Evolutionary conservation across 37 sponge, comb jelly and placozoan genomes (phyloP), one percentile per base, ranked within the genome.

Genomic region (Crambe crambe): DNA sequence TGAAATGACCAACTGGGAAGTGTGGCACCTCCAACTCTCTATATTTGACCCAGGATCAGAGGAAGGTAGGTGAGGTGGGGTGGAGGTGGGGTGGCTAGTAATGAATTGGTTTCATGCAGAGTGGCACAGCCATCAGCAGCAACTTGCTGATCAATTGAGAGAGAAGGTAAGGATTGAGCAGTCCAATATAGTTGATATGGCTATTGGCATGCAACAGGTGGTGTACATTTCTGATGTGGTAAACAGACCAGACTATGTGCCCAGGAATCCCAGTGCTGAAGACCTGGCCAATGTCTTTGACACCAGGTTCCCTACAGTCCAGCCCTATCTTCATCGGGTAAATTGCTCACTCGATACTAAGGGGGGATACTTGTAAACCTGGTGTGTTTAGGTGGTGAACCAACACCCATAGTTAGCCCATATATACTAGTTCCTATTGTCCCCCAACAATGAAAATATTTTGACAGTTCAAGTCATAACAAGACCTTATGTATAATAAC

Each of bases 251-350:
- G 94, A 93, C 42, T 93, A 97, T 61, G n/a, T 91, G 5, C 97
- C 97, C 29, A 78, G 88, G 43, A 89, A 85, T 30, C 97, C 97
- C 23, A 80, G 74, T 27, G 57, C 60, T 37, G 87, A 86, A 1
- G 89, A 94, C 37, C 79, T 93, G 2, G 82, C 79, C 32, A 94
- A 86, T 60, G 89, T 94, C 3, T 97, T 83, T 75, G 89, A 93
- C 58, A 85, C 83, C n/a, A 68, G 82, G 21, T 97, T 90, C 70
- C 69, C 83, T 21, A 60, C 76, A 8, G 86, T 97, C 6, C 92
- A 97, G 56, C 92, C 92, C 25, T 94, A 88, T 79, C 85, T 97
- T 2, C 82, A 81, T 40, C 39, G 56, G 27, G 82, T 73, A 63
- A 21, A 47, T n/a, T n/a, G n/a, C n/a, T n/a, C n/a, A n/a, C n/a